phyloP scores from a whole-genome alignment of 2,113 vertebrate species.

The Anguilla japonica region DNA sequence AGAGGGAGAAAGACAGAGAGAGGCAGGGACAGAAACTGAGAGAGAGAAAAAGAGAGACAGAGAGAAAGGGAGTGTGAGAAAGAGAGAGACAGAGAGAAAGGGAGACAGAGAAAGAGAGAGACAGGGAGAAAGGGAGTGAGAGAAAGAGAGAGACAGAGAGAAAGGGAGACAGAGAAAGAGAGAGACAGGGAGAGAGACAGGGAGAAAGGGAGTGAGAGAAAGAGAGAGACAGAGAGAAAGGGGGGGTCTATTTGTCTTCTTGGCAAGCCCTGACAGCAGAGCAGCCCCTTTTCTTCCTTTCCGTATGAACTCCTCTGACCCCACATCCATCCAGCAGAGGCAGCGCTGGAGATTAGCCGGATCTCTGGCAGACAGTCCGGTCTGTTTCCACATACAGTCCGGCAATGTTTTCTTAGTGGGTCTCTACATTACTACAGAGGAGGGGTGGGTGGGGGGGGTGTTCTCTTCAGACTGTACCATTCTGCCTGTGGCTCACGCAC shows the following conservation, averaged over 20 bases:
- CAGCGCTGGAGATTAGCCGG: conserved; percentile 29
- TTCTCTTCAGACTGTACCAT: conserved; percentile 14
- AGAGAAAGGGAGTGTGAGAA: background rate
- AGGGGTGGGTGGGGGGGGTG: conserved; percentile 4
- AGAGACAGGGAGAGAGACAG: too few relatives aligned
- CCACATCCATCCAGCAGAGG: conserved; percentile 29
- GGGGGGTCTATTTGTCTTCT: conserved; percentile 46
- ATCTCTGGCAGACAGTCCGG: conserved; percentile 25
- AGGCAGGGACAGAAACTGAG: conserved; percentile 20
- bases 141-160: conserved; percentile 6
- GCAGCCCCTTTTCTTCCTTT: conserved; percentile 37
- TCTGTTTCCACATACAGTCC: conserved; percentile 3
- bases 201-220: background rate
- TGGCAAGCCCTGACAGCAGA: conserved; percentile 47
- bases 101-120: background rate
- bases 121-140: conserved; percentile 1
- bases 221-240: conserved; percentile 8
- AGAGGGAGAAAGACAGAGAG: conserved; percentile 14
- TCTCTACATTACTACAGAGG: conserved; percentile 21
- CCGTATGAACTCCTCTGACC: conserved; percentile 44
- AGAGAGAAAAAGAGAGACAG: conserved; percentile 15
- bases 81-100: too few relatives aligned
- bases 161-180: conserved; percentile 20
- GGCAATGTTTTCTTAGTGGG: conserved; percentile 24
- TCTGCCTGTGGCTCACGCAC: conserved; percentile 33